These are phyloP conservation scores for Cylindroiulus punctatus DNA, from an alignment of 2,888 invertebrate species.

Conservation along the genomic window DNA sequence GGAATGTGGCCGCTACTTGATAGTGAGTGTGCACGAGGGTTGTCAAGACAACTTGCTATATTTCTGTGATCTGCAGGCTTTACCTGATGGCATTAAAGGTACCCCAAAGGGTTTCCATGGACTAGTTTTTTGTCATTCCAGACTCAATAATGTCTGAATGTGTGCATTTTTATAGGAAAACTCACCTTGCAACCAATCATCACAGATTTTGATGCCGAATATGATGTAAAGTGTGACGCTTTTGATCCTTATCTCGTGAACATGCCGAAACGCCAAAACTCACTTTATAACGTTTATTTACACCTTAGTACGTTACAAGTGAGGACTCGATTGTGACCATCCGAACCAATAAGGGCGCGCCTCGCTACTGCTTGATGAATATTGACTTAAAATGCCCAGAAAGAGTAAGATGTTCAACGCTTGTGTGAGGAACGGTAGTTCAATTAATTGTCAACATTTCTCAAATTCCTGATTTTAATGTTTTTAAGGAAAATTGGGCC, in stretches of 20 bases:
- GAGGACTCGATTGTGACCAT: conserved; percentile 83
- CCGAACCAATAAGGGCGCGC: conserved; percentile 92
- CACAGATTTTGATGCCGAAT: conserved; percentile 90
- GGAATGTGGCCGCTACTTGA: conserved; percentile 89
- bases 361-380: conserved; percentile 86
- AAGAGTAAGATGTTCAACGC: conserved; percentile 67
- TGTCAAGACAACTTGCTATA: conserved; percentile 92
- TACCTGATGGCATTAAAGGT: conserved; percentile 67
- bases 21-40: conserved; percentile 84
- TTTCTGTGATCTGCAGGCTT: conserved; percentile 76
- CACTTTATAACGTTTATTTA: no score
- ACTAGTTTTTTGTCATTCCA: no score
- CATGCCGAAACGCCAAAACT: conserved; percentile 47
- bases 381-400: conserved; percentile 70
- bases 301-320: conserved; percentile 86
- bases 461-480: background rate
- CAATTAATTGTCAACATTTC: no score
- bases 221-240: conserved; percentile 74
- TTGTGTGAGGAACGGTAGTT: no score
- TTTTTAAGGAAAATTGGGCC: conserved; percentile 77
- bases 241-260: background rate
- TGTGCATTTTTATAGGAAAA: conserved; percentile 65
- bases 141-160: background rate
- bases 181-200: conserved; percentile 83
- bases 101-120: background rate